Percentiles rank a stretch among this genome's conserved stretches.
Conservation (phyloP, 2,113 vertebrate species). For the Semicossyphus pulcher region DNA sequence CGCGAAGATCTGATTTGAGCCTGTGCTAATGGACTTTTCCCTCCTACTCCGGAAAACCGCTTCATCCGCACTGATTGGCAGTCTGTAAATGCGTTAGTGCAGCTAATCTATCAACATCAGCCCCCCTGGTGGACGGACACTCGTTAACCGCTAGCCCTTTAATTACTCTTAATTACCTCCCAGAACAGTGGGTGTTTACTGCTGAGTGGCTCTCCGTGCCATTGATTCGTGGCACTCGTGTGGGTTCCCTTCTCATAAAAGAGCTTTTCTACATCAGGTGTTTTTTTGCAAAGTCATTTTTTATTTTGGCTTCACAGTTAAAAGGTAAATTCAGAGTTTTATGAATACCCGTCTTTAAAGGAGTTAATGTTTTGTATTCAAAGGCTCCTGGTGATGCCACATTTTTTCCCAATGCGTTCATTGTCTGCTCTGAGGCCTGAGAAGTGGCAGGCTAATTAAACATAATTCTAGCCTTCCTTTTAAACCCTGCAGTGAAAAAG, state of each 20-base stretch:
- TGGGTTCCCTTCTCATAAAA: constrained; percentile 31
- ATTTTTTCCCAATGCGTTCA: not conserved
- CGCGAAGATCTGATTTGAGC: constrained; percentile 82
- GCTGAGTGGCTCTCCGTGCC: constrained; percentile 57
- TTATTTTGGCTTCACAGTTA: not conserved
- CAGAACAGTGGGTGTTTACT: constrained; percentile 75
- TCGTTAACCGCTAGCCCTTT: constrained; percentile 81
- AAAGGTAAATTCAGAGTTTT: constrained; percentile 1
- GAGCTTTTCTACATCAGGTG: not conserved
- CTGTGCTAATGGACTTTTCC: constrained; percentile 83
- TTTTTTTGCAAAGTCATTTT: constrained; percentile 11
- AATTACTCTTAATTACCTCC: constrained; percentile 83
- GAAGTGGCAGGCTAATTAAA: constrained; percentile 41
- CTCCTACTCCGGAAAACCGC: constrained; percentile 83
- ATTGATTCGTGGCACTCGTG: constrained; percentile 37
- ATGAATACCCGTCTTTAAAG: not conserved
- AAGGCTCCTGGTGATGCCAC: not conserved
- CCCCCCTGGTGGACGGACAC: constrained; percentile 73
- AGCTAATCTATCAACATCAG: constrained; percentile 81
- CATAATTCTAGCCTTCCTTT: constrained; percentile 41
- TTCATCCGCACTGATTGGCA: constrained; percentile 82
- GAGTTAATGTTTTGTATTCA: not conserved
- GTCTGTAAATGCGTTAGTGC: constrained; percentile 77
- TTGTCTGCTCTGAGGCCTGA: constrained; percentile 29
- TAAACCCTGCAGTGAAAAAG: constrained; percentile 37